Percentiles rank a stretch among this genome's conserved stretches.
phyloP scores from a whole-genome alignment of 2,113 vertebrate species.

The Fulica atra region DNA sequence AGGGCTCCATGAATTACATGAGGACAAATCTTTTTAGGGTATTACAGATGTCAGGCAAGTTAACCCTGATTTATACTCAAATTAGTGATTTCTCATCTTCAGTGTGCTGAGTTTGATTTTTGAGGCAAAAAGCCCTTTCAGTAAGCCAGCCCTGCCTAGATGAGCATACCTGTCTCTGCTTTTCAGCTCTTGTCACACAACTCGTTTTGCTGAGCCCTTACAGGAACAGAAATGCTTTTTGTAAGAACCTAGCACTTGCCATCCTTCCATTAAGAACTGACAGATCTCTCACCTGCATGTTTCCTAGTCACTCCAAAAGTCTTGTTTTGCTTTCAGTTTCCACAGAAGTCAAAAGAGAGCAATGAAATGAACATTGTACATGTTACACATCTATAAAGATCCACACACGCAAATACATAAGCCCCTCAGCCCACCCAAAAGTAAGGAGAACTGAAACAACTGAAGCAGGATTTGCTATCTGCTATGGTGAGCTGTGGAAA shows the following conservation, averaged over 20 bases:
- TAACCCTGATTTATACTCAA: neutral
- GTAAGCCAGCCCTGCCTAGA: neutral
- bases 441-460: neutral
- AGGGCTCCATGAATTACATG: neutral
- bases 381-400: neutral
- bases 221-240: neutral
- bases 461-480: neutral
- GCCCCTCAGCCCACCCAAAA: neutral
- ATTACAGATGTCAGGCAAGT: neutral
- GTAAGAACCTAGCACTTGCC: neutral
- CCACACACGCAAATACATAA: neutral
- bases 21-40: neutral
- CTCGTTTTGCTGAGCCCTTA: neutral
- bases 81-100: neutral
- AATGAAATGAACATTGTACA: neutral
- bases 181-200: neutral
- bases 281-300: neutral
- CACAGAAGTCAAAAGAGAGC: neutral
- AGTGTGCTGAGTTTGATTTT: neutral
- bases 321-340: neutral
- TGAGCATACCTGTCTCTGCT: neutral
- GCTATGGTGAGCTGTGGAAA: neutral
- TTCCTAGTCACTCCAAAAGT: neutral
- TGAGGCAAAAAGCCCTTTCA: neutral
- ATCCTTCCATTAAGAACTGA: neutral